Evolutionary conservation across 1,140 invertebrate species (phyloP), one percentile per base, ranked within the genome.

Genomic region (Atta colombica): DNA sequence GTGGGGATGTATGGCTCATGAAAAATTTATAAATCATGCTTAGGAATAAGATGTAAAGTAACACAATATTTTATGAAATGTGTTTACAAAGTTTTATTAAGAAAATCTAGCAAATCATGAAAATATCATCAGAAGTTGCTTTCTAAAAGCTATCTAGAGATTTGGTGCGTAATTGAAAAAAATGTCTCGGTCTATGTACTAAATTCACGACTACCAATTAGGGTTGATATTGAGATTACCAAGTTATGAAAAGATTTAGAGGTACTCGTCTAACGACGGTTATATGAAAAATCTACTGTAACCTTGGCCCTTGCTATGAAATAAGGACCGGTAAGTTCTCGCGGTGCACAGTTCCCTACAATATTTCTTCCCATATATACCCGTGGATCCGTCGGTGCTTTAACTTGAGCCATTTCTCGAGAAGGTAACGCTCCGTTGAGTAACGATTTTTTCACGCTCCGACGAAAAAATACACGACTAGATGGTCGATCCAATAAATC

Each of bases 341-440:
- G 61, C 49, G 78, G 49, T 60, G 31, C 77, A 51, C 16, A 74
- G 80, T 82, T 72, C 18, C 10, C 80, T 4, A 53, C 68, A 25
- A 82, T 82, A 82, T 82, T 82, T 82, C 80, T 82, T 82, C 39
- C 53, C n/a, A 28, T 25, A 35, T 45, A 78, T 45, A 55, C 77
- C 60, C 66, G 80, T 14, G 55, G 80, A 60, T 74, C 72, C 80
- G 69, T 60, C 68, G 68, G 80, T 82, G 25, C 80, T 82, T 82
- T 74, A 82, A 82, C 80, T 82, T 61, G 80, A 61, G 68, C 80
- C 68, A 82, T 82, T 82, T 82, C 80, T 82, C 80, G 55, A 72
- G 68, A 31, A 31, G 68, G 55, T 60, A 49, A 72, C 80, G 80
- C 68, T 74, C 25, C 68, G 80, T 72, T 45, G 80, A 74, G 68